These are phyloP conservation scores for Thunnus albacares DNA, from an alignment of 2,797 vertebrate species.

Conservation along the genomic window DNA sequence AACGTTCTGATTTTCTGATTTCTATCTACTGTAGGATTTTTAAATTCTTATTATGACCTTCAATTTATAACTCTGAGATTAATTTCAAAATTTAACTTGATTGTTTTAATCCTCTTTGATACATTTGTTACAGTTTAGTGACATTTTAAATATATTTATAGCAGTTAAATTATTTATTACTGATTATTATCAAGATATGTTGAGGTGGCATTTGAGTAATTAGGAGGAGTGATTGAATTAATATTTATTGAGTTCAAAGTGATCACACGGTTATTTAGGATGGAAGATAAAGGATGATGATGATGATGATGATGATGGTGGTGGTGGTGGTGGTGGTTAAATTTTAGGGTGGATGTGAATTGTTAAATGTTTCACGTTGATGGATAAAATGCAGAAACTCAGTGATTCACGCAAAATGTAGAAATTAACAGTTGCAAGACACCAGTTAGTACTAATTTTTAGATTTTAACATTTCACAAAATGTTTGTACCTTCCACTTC, in stretches of 20 bases:
- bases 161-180: not conserved
- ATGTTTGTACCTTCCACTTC: slow-evolving; percentile 78
- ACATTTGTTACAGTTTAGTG: not conserved
- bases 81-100: not conserved
- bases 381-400: slow-evolving; percentile 7
- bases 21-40: too few relatives aligned
- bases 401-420: slow-evolving; percentile 4
- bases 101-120: slow-evolving; percentile 18
- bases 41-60: not conserved
- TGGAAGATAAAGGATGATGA: slow-evolving; percentile 12
- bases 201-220: not conserved
- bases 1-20: too few relatives aligned
- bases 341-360: not conserved
- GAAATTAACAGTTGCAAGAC: not conserved
- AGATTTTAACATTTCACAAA: not conserved
- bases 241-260: not conserved
- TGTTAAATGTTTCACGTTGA: slow-evolving; percentile 9
- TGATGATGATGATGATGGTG: not conserved
- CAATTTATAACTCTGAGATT: not conserved
- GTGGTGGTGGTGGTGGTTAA: slow-evolving; percentile 1
- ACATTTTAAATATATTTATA: not conserved
- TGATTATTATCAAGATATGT: not conserved
- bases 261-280: slow-evolving; percentile 32
- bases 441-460: slow-evolving; percentile 12
- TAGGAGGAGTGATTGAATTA: slow-evolving; percentile 3